Evolutionary conservation across 2,113 vertebrate genomes (phyloP).

Genomic region (Rhea americana): DNA sequence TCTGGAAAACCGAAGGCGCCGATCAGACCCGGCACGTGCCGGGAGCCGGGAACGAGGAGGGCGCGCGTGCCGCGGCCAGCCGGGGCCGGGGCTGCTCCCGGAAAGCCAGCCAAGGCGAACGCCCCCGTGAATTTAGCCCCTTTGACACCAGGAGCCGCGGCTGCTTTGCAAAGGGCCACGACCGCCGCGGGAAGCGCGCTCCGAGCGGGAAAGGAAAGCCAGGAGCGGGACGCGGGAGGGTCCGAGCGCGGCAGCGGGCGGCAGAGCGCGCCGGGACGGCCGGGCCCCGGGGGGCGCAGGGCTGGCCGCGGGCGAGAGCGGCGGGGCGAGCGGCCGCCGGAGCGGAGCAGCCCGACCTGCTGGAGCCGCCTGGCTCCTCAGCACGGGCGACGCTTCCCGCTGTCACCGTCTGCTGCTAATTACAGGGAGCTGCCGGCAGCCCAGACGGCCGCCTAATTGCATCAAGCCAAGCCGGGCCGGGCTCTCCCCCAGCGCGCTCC

Average conservation of each 20-base stretch:
- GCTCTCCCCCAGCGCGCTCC: not conserved
- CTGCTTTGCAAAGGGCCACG: not conserved
- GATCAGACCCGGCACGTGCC: not conserved
- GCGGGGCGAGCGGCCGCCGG: not conserved
- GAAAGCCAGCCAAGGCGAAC: not conserved
- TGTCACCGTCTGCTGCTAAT: slow-evolving; percentile 67
- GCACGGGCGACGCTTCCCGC: slow-evolving; percentile 12
- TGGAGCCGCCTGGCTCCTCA: slow-evolving; percentile 50
- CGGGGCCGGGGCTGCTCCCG: accelerated
- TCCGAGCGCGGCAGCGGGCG: not conserved
- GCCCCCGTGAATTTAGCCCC: not conserved
- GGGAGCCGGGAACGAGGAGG: not conserved
- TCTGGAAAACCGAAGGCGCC: not conserved
- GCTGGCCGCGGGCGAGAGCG: not conserved
- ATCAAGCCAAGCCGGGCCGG: slow-evolving; percentile 19
- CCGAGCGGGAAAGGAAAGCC: not conserved
- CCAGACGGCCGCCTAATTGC: slow-evolving; percentile 64
- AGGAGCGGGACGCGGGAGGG: not conserved
- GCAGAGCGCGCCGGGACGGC: accelerated
- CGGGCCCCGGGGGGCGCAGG: not conserved
- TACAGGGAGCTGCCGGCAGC: slow-evolving; percentile 49
- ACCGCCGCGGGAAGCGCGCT: not conserved
- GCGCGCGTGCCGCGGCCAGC: accelerated
- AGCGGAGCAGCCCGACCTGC: slow-evolving; percentile 45
- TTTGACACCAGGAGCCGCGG: not conserved